A percentile compares a stretch with the other conserved stretches of the same genome.
phyloP scores from a whole-genome alignment of 2,888 invertebrate genomes.

The Drosophila nr. medialis region DNA sequence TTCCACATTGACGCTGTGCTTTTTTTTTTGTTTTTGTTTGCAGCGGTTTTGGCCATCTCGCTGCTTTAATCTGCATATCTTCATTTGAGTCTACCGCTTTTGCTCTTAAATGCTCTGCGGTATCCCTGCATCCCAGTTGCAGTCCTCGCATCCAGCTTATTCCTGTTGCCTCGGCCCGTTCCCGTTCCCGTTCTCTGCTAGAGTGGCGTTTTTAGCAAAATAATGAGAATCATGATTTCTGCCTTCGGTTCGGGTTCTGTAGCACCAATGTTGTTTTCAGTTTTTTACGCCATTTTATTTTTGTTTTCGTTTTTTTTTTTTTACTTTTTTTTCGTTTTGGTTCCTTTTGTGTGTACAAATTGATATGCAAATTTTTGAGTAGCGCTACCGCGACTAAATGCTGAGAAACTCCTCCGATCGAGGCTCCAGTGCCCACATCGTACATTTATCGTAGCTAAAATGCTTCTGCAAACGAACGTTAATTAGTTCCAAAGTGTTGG shows the following conservation, averaged over 20 bases:
- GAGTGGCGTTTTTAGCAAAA: conserved; percentile 72
- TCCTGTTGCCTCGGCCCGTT: neutral
- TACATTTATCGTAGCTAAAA: conserved; percentile 49
- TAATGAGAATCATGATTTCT: conserved; percentile 83
- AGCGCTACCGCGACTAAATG: conserved; percentile 43
- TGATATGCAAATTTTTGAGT: conserved; percentile 80
- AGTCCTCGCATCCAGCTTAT: conserved; percentile 30
- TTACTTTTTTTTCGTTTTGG: conserved; percentile 24
- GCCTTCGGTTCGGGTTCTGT: conserved; percentile 52
- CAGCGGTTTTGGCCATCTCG: conserved; percentile 66
- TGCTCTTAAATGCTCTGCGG: conserved; percentile 69
- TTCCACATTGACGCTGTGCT: conserved; percentile 77
- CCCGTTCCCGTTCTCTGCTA: conserved; percentile 14
- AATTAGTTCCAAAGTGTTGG: conserved; percentile 72
- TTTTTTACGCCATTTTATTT: conserved; percentile 70
- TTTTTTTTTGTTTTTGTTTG: conserved; percentile 32
- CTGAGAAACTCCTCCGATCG: conserved; percentile 37
- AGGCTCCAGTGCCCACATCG: conserved; percentile 2
- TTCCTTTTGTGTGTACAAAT: conserved; percentile 69
- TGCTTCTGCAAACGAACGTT: conserved; percentile 57
- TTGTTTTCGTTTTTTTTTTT: conserved; percentile 4
- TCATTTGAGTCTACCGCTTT: conserved; percentile 79
- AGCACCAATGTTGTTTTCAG: conserved; percentile 57
- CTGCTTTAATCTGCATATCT: conserved; percentile 83
- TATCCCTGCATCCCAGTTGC: conserved; percentile 25